A percentile compares a stretch with the other conserved stretches of the same genome.
Conservation (phyloP, 2,797 vertebrate species). For the Hylomyscus alleni region DNA sequence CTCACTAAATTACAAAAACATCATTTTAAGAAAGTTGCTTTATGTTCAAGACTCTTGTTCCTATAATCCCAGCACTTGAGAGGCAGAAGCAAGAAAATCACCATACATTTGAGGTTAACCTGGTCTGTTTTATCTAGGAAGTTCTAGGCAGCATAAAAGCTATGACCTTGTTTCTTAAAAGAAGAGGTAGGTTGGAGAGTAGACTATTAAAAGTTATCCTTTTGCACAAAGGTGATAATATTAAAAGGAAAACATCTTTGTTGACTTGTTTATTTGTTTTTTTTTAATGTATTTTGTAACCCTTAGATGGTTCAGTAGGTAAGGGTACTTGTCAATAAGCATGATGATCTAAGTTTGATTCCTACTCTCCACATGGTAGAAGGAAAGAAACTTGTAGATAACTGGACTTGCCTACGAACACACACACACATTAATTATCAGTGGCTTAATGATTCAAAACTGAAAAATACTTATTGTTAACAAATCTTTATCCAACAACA, state of each 20-base stretch:
- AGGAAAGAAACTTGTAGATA: neutral
- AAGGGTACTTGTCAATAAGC: neutral
- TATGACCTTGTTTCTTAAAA: neutral
- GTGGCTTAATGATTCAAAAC: conserved; percentile 59
- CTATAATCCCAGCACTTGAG: neutral
- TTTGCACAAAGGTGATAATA: conserved; percentile 2
- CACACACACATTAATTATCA: neutral
- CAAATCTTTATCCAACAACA: conserved; percentile 82
- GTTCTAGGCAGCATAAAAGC: neutral
- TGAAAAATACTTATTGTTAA: conserved; percentile 68
- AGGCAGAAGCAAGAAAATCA: neutral
- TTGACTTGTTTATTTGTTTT: neutral
- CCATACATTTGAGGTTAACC: neutral
- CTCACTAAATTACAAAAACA: conserved; percentile 34
- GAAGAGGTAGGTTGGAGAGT: neutral
- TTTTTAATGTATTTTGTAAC: neutral
- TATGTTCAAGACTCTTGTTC: neutral
- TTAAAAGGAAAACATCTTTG: conserved; percentile 41
- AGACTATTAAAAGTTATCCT: conserved; percentile 29
- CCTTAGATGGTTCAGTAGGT: neutral
- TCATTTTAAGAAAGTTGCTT: conserved; percentile 31
- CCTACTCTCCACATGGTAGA: neutral
- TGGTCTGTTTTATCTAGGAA: neutral
- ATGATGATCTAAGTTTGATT: neutral
- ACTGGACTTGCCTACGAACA: neutral